These are phyloP conservation scores for Aricia artaxerxes DNA, from an alignment of 2,888 invertebrate species.

Conservation along the genomic window DNA sequence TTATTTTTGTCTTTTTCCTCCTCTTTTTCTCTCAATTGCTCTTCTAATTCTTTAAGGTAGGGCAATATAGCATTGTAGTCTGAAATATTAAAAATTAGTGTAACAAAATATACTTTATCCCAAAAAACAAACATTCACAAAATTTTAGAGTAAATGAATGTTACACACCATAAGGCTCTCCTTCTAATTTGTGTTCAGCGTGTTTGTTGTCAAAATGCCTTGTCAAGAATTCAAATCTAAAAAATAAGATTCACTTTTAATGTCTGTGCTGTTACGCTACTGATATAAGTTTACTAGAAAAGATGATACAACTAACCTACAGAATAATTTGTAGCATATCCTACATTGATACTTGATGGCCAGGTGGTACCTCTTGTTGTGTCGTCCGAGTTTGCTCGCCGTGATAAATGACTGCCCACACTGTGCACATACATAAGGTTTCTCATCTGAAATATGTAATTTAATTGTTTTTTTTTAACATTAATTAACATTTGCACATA, in stretches of 20 bases:
- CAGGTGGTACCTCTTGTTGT: slow-evolving; percentile 67
- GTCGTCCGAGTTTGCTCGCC: slow-evolving; percentile 67
- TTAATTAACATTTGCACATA: background rate
- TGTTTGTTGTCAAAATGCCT: slow-evolving; percentile 70
- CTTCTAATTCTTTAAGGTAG: slow-evolving; percentile 68
- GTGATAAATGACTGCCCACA: slow-evolving; percentile 72
- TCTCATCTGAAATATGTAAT: slow-evolving; percentile 60
- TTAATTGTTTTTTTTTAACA: background rate
- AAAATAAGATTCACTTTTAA: background rate
- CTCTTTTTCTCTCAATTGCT: slow-evolving; percentile 53
- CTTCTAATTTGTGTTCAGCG: slow-evolving; percentile 67
- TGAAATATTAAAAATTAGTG: slow-evolving; percentile 42
- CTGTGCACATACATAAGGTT: slow-evolving; percentile 63
- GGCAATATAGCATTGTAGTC: slow-evolving; percentile 73
- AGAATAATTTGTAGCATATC: slow-evolving; percentile 66
- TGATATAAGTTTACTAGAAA: background rate
- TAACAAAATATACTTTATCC: background rate
- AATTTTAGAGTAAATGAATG: background rate
- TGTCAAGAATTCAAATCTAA: slow-evolving; percentile 67
- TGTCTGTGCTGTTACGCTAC: background rate
- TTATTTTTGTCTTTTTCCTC: slow-evolving; percentile 42
- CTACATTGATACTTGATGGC: slow-evolving; percentile 64
- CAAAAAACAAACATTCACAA: background rate
- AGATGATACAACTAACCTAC: slow-evolving; percentile 49
- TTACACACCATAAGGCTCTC: slow-evolving; percentile 67